Percentiles rank a stretch among this genome's conserved stretches.
Evolutionary conservation across 2,113 vertebrate species (phyloP).

Genomic region (Equus quagga): DNA sequence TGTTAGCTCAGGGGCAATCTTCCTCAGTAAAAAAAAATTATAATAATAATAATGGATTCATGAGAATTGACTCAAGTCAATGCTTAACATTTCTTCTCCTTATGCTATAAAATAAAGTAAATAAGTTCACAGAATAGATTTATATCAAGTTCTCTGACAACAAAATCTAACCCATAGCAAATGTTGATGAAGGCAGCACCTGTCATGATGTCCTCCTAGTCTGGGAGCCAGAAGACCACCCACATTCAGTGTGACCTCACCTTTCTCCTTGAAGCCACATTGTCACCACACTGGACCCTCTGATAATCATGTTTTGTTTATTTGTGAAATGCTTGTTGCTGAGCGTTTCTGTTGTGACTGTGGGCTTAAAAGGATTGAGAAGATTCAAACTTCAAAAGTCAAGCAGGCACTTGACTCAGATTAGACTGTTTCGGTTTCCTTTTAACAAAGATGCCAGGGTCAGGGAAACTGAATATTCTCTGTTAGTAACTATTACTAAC

Average conservation of each 20-base stretch:
- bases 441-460: background rate
- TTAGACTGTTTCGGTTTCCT: background rate
- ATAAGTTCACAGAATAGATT: background rate
- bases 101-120: background rate
- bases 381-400: background rate
- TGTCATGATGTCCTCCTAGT: fast-evolving
- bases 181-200: too few species aligned
- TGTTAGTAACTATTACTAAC: background rate
- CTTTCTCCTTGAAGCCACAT: background rate
- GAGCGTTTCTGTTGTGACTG: background rate
- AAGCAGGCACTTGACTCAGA: background rate
- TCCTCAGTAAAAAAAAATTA: too few species aligned
- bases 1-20: too few species aligned
- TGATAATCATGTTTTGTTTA: background rate
- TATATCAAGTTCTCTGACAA: background rate
- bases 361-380: background rate
- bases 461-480: background rate
- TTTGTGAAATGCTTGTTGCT: background rate
- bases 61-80: background rate
- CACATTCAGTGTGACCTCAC: fast-evolving
- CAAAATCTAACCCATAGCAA: background rate
- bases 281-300: fast-evolving
- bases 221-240: background rate
- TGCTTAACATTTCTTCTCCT: background rate
- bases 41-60: too few species aligned